These are phyloP conservation scores for Sialia sialis DNA, from an alignment of 2,113 vertebrate genomes.

Conservation along the genomic window DNA sequence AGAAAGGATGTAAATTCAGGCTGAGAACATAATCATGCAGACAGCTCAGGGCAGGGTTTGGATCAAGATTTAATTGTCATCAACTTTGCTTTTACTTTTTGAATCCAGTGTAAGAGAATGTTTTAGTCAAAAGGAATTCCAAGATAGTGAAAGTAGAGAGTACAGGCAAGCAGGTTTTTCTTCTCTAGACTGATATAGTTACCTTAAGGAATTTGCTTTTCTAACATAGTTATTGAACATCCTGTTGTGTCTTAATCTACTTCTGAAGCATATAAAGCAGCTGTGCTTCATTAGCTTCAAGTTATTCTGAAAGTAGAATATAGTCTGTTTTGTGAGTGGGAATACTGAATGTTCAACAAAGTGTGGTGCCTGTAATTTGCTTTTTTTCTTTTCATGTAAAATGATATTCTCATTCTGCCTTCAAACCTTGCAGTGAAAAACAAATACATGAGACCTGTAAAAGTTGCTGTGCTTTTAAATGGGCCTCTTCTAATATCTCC, in stretches of 20 bases:
- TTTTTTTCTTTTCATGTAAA: background rate
- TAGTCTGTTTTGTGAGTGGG: background rate
- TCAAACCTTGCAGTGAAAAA: background rate
- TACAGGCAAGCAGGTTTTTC: background rate
- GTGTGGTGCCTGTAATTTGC: background rate
- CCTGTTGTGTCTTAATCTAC: constrained; percentile 44
- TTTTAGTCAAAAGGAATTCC: background rate
- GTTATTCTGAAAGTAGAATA: constrained; percentile 9
- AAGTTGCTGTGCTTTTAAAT: background rate
- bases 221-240: background rate
- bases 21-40: background rate
- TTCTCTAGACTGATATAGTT: background rate
- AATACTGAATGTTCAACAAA: constrained; percentile 9
- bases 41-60: background rate
- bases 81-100: background rate
- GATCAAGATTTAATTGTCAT: background rate
- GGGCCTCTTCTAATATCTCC: background rate
- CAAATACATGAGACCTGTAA: background rate
- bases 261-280: constrained; percentile 22
- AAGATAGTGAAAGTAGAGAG: background rate
- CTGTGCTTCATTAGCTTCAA: constrained; percentile 42
- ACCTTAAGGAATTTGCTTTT: constrained; percentile 5
- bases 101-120: background rate
- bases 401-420: background rate
- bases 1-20: background rate